A percentile compares a stretch with the other conserved stretches of the same genome.
These are phyloP conservation scores for Stigmatopora nigra DNA, from an alignment of 2,113 vertebrate genomes.

Conservation along the genomic window DNA sequence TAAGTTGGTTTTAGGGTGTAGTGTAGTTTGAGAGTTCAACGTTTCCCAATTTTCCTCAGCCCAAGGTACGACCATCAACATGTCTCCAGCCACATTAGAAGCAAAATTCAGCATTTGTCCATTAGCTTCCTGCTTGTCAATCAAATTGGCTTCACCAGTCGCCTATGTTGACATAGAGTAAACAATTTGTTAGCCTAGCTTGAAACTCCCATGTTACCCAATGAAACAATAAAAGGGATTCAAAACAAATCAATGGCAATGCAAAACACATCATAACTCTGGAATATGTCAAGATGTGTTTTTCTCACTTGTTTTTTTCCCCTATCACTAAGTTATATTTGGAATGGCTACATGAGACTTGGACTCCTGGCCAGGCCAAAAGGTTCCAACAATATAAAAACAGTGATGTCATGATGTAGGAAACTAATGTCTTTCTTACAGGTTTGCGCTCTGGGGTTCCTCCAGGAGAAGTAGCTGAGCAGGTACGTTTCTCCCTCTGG, in stretches of 20 bases:
- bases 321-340: not conserved
- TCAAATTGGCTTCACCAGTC: conserved; percentile 89
- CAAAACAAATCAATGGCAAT: not conserved
- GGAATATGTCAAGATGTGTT: not conserved
- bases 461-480: conserved; percentile 77
- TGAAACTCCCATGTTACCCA: conserved; percentile 14
- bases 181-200: conserved; percentile 79
- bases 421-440: conserved; percentile 52
- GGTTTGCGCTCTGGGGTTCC: conserved; percentile 83
- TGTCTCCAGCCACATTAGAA: conserved; percentile 46
- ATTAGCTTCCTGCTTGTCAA: conserved; percentile 85
- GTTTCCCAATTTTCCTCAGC: conserved; percentile 31
- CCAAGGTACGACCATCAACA: conserved; percentile 26
- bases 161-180: conserved; percentile 97
- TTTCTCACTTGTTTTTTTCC: conserved; percentile 5
- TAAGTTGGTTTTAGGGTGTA: conserved; percentile 20
- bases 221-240: conserved; percentile 4
- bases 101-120: conserved; percentile 72
- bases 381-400: not conserved
- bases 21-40: conserved; percentile 35
- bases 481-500: conserved; percentile 84
- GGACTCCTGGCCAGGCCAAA: conserved; percentile 3
- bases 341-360: not conserved
- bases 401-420: not conserved
- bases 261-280: not conserved